Base-by-base conservation (phyloP, 64 coral and sea anemone genomes). In the Montipora sp. region DNA sequence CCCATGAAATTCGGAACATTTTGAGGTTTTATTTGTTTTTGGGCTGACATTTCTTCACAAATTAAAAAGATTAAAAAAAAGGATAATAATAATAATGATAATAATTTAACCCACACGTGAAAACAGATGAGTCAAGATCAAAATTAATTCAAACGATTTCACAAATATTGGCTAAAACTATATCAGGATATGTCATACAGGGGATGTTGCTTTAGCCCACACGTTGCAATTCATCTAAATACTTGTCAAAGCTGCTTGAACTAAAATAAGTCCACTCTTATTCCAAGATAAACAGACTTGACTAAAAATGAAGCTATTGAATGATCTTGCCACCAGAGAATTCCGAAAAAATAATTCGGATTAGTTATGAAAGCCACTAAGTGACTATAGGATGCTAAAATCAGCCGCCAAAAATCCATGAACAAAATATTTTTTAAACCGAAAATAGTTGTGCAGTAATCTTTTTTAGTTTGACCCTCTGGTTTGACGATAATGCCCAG, bases 211-310 rank as follows among this genome's bases (percentile, higher is more conserved):
- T 66, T 9, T 85, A n/a, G 82, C 82, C 82, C 82, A 85, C 82
- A 71, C 63, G 61, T 13, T 13, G 82, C 47, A 85, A 71, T 72
- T 48, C 71, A 78, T 78, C 47, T 50, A 85, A 85, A 85, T 85
- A 85, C 20, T 68, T 71, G 59, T 72, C 82, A 85, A 16, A 48
- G 61, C 8, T 71, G 63, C 65, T 50, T 49, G 44, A 48, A 85
- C 82, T 85, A 85, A 85, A 85, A 70, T 70, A 81, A 47, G 19
- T 44, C 61, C 82, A 48, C 8, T 12, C 65, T 47, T 71, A 85
- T 16, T 36, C 65, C 82, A 85, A 83, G 65, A 85, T 85, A 85
- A 85, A 85, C 82, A 85, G 82, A 18, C 82, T 15, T 80, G 48
- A 36, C 21, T 50, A 85, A 11, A 72, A 49, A 19, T 85, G 82